Evolutionary conservation across 2,888 invertebrate species (phyloP), one percentile per base, ranked within the genome.

Genomic region (Pristionchus japonicus): DNA sequence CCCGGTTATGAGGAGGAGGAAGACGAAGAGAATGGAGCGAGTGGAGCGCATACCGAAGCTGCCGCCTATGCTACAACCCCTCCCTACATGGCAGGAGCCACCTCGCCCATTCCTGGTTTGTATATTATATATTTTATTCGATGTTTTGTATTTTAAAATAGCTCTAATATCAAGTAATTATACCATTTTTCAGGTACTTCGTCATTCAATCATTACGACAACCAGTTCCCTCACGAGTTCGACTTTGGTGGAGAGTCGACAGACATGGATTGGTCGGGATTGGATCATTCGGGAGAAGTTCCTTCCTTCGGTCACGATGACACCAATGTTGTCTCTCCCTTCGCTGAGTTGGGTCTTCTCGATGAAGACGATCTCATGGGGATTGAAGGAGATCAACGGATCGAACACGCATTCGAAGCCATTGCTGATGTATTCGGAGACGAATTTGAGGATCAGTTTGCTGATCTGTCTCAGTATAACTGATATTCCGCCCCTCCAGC

Each of bases 21-120:
- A 13, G 52, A 83, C 23, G 52, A 20, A 34, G 20, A 17, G 20
- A 3, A 37, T 57, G n/a, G n/a, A n/a, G n/a, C n/a, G n/a, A n/a
- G n/a, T n/a, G n/a, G n/a, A n/a, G n/a, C n/a, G n/a, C n/a, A 23
- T n/a, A 57, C n/a, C 7, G n/a, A n/a, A 0, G 20, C 3, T 27
- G 61, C 37, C 17, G 23, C 61, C 4, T 85, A 85, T 64, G 85
- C 85, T 31, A 27, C 13, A 40, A 85, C 85, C 27, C 85, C 85
- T 23, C 40, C 85, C 57, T 64, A 85, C 9, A 27, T 85, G 43
- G 1, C 9, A n/a, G 85, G 85, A 31, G 64, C 85, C 57, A 34
- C 27, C 2, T 85, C 85, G n/a, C 85, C 85, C 57, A 61, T 37
- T n/a, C n/a, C 31, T 3, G 52, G 47, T 40, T 3, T 40, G 77